phyloP scores from a whole-genome alignment of 1,140 invertebrate genomes.

The Hypothenemus hampei region DNA sequence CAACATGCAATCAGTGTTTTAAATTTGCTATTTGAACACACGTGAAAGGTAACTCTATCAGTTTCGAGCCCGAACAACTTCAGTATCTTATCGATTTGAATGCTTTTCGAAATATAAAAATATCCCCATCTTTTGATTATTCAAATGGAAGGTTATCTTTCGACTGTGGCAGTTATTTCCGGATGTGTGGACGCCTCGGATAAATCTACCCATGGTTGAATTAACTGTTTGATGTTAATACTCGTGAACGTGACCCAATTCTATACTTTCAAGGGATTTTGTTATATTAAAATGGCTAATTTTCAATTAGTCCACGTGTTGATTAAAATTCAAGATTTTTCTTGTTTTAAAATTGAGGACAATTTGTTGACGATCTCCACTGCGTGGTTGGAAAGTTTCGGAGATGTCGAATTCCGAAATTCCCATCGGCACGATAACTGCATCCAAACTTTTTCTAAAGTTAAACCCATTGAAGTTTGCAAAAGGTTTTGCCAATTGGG shows the following conservation, averaged over 20 bases:
- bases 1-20: no score
- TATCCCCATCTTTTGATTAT: slow-evolving; percentile 6
- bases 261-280: neutral
- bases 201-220: slow-evolving; percentile 16
- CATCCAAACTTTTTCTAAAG: slow-evolving; percentile 49
- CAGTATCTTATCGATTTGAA: slow-evolving; percentile 7
- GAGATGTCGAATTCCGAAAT: slow-evolving; percentile 39
- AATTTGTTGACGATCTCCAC: slow-evolving; percentile 33
- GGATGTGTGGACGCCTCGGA: slow-evolving; percentile 8
- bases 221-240: slow-evolving; percentile 20
- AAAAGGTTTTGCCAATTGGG: slow-evolving; percentile 53
- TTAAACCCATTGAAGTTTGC: slow-evolving; percentile 52
- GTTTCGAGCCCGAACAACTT: no score
- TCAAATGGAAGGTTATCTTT: slow-evolving; percentile 7
- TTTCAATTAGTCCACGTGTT: neutral
- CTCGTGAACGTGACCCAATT: slow-evolving; percentile 7
- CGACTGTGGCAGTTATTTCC: slow-evolving; percentile 14
- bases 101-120: slow-evolving; percentile 3
- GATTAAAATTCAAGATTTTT: neutral
- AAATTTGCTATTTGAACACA: no score
- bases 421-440: slow-evolving; percentile 51
- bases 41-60: no score
- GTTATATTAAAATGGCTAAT: neutral
- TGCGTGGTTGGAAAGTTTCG: slow-evolving; percentile 22
- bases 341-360: slow-evolving; percentile 29